Base-by-base conservation (phyloP, 1,140 invertebrate genomes). In the Drosophila watanabei region DNA sequence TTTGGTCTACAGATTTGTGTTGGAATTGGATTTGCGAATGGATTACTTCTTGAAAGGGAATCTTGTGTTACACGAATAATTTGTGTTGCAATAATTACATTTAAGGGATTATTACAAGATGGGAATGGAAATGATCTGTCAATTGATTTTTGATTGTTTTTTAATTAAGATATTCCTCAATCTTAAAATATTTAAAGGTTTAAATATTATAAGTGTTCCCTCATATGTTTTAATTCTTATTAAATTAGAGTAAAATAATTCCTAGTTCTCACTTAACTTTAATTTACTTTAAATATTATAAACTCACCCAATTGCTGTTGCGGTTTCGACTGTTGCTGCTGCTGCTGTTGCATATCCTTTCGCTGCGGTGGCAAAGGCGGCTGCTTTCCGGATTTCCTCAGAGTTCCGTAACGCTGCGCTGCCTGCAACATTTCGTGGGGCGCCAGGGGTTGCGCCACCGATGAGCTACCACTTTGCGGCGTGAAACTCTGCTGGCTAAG, bases 341-440 rank as follows among this genome's bases (percentile, higher is more conserved):
- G 48, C 14, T 56, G 90, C 33, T 80, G 75, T 8, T 79, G 84
- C 52, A 82, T 64, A 43, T 90, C 87, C 76, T 82, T 91, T 20
- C 87, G 69, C 48, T 80, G 82, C 24, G 83, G 86, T 20, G 84
- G 84, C 65, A 89, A 51, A 16, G 88, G 85, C 14, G 87, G 90
- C 20, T 84, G 91, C 39, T 88, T 87, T 11, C 62, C 75, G 30
- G 91, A 75, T 20, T 92, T 92, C 49, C 88, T 78, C 51, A 92
- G 37, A 20, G 91, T 92, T 20, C 91, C 91, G 59, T 92, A 92
- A 41, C 91, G 87, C 61, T 92, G 91, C 30, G 89, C 83, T 18
- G 90, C 85, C 66, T 91, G 82, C 78, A 88, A 51, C 84, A 88
- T 88, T 65, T 88, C 84, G 30, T 79, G 84, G 39, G 84, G 84